phyloP scores from a whole-genome alignment of 2,113 vertebrate genomes.

The Malurus elegans region DNA sequence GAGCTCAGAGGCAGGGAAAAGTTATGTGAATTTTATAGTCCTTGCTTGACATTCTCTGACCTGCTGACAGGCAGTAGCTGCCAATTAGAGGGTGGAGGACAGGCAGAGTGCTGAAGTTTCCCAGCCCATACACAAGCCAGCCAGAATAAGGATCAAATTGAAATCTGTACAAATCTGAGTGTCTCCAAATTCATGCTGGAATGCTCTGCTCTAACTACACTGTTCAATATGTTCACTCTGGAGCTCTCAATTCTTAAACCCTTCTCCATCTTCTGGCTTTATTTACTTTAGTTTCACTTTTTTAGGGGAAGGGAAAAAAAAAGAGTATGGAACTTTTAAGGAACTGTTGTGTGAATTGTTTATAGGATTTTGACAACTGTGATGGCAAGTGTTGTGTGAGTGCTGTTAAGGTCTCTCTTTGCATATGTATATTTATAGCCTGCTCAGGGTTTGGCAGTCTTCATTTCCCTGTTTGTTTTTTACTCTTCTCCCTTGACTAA shows the following conservation, averaged over 20 bases:
- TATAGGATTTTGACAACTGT: neutral
- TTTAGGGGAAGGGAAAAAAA: neutral
- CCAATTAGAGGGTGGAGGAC: neutral
- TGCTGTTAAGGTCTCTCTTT: neutral
- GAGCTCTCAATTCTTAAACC: neutral
- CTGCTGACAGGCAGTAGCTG: neutral
- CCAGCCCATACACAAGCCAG: neutral
- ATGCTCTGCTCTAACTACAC: neutral
- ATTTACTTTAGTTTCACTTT: neutral
- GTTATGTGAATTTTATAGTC: neutral
- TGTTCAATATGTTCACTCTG: neutral
- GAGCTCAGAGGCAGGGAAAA: neutral
- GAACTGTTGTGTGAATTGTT: neutral
- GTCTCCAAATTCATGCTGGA: neutral
- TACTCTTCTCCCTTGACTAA: neutral
- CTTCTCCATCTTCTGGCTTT: neutral
- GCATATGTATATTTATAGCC: neutral
- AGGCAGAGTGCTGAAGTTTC: neutral
- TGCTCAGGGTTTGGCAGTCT: neutral
- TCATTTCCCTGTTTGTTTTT: neutral
- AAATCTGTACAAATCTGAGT: neutral
- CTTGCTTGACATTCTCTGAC: neutral
- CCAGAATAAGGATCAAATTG: neutral
- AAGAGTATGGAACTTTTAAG: neutral
- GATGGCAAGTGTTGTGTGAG: neutral